phyloP scores from a whole-genome alignment of 2,113 vertebrate species.

The Esox niger region DNA sequence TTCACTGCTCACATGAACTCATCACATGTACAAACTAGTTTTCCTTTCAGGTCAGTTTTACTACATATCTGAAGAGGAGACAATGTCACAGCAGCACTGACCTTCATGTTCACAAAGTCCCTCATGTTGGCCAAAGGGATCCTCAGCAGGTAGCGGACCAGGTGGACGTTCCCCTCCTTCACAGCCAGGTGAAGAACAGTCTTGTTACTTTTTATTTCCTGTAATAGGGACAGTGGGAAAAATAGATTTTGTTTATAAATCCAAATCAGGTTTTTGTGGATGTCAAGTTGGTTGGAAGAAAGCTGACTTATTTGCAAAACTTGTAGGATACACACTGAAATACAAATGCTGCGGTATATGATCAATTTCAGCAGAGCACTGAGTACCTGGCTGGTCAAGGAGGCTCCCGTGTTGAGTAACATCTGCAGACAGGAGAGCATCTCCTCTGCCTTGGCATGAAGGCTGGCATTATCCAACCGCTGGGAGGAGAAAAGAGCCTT shows the following conservation, averaged over 20 bases:
- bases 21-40: too few species aligned
- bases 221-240: constrained; percentile 27
- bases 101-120: constrained; percentile 89
- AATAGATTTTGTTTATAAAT: too few species aligned
- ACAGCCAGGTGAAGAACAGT: constrained; percentile 85
- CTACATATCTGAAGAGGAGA: too few species aligned
- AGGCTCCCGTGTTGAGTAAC: constrained; percentile 76
- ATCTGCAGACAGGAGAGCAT: constrained; percentile 76
- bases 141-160: constrained; percentile 80
- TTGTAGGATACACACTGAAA: too few species aligned
- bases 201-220: constrained; percentile 93
- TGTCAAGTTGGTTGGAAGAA: background rate
- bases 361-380: background rate
- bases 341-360: too few species aligned
- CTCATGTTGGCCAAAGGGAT: constrained; percentile 68
- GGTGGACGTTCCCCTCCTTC: constrained; percentile 81
- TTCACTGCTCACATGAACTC: too few species aligned
- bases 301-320: background rate
- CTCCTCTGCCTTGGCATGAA: constrained; percentile 59
- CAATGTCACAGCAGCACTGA: constrained; percentile 33
- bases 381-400: constrained; percentile 80
- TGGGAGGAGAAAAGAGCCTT: constrained; percentile 47
- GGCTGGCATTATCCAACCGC: constrained; percentile 36
- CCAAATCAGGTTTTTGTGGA: background rate
- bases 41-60: too few species aligned